phyloP scores from a whole-genome alignment of 1,140 invertebrate species.

The Dinoponera quadriceps region DNA sequence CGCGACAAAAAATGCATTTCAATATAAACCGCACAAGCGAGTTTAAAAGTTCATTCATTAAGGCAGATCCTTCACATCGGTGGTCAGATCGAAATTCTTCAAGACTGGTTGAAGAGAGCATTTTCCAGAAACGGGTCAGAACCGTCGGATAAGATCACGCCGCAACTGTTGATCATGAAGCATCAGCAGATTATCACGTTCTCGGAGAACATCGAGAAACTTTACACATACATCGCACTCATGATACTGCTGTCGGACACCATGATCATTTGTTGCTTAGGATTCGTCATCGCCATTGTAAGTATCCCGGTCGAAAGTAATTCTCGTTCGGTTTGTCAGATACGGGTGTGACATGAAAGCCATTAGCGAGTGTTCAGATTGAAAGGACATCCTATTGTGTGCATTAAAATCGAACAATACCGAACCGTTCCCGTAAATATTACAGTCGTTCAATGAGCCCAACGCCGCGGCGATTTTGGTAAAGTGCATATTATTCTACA shows the following conservation, averaged over 20 bases:
- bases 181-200: conserved; percentile 35
- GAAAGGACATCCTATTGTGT: background rate
- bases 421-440: background rate
- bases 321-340: background rate
- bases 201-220: conserved; percentile 1
- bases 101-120: conserved; percentile 1
- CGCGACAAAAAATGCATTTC: too few relatives aligned
- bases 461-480: background rate
- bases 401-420: background rate
- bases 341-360: background rate
- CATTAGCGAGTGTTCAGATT: background rate
- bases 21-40: background rate
- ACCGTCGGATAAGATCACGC: background rate
- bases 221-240: conserved; percentile 20
- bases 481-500: conserved; percentile 15
- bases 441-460: conserved; percentile 23
- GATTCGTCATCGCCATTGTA: conserved; percentile 46
- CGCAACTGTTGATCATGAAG: conserved; percentile 7
- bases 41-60: too few relatives aligned
- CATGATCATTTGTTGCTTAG: conserved; percentile 45
- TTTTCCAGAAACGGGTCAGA: conserved; percentile 4
- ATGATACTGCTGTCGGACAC: conserved; percentile 24
- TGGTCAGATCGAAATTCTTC: conserved; percentile 24
- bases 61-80: conserved; percentile 12
- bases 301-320: conserved; percentile 3